Base-by-base conservation (phyloP, 2,113 vertebrate genomes). In the Rallus limicola region DNA sequence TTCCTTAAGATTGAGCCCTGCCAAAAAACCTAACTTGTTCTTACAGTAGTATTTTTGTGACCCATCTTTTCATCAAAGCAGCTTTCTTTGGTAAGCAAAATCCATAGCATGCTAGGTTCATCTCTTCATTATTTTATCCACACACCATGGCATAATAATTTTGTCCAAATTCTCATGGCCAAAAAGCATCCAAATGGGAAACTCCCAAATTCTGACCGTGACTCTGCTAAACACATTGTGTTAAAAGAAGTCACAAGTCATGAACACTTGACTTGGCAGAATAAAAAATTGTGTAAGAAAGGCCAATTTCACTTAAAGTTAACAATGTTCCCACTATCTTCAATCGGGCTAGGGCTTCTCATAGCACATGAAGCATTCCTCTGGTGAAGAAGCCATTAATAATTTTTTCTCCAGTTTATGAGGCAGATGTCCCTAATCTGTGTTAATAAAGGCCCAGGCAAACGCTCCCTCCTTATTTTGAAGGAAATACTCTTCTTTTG, bases 31-130 rank as follows among this genome's bases (percentile, higher is more conserved):
- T 38, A 67, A 89, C 38, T 92, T 71, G 31, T 59, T 80, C 52
- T 78, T 81, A 65, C 18, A 42, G 59, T 4, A 83, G 20, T 38
- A 44, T 64, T 88, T 91, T 93, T 79, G 64, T 78, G 34, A 71
- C 19, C 38, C 0, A 0, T 58, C 52, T 87, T 88, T 88, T 84
- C 28, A 82, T 62, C 62, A 72, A 62, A 93, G 31, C 29, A 72
- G 31, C 2, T 3, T 63, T 68, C 60, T 83, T 82, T 58, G 62
- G 11, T n/a, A 71, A 50, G 62, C 0, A 38, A 76, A 95, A 82
- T 38, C n/a, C 1, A 0, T 25, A 68, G 46, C 13, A 19, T 2
- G n/a, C 13, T 55, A 21, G 3, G 0, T 75, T 74, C 12, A 18
- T 44, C 44, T 42, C 44, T 26, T 65, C 8, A 5, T 76, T 90